Evolutionary conservation across 2,113 vertebrate genomes (phyloP), one percentile per base, ranked within the genome.

Genomic region (Sebastes schlegelii): DNA sequence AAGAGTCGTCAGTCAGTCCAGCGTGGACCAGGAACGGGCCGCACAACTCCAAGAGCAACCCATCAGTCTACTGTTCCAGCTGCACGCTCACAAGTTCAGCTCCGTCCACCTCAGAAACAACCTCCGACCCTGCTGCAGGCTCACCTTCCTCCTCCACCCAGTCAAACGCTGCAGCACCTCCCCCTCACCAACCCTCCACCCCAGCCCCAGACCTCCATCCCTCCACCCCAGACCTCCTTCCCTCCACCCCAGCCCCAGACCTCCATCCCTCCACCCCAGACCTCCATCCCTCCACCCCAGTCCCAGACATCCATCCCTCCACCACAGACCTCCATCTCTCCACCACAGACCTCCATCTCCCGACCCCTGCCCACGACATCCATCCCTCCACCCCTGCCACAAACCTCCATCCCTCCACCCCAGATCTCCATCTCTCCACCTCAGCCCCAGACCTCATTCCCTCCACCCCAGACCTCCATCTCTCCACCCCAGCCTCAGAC

Each of bases 1-100:
- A 91, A 71, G 74, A 88, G 70, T 0, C 16, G 79, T 55, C 82
- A 52, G 34, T 78, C 82, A 5, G 65, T 83, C 42, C 76, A 6
- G 16, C 34, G 14, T 13, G 83, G 64, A 55, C 8, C 82, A 10
- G 78, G 64, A 55, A 7, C 82, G 9, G 78, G 67, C 2, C n/a
- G 42, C 26, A 40, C 23, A 6, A 5, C 63, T 5, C 67, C 64
- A 10, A 74, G 42, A 45, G 26, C 60, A 52, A 12, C 26, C 0
- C 49, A 12, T 1, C 79, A 2, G 8, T 11, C 48, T 21, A 3
- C 65, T 7, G 46, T 19, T 71, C 62, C 81, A 14, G 63, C 71
- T 34, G 23, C 89, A 8, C 79, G 82, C 52, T 46, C 72, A 1
- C 34, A 34, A 34, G 34, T 34, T 34, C 34, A 34, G 34, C 34